Percentiles rank a stretch among this genome's conserved stretches.
These are phyloP conservation scores for Pteronotus mesoamericanus DNA, from an alignment of 2,797 vertebrate species.

Conservation along the genomic window DNA sequence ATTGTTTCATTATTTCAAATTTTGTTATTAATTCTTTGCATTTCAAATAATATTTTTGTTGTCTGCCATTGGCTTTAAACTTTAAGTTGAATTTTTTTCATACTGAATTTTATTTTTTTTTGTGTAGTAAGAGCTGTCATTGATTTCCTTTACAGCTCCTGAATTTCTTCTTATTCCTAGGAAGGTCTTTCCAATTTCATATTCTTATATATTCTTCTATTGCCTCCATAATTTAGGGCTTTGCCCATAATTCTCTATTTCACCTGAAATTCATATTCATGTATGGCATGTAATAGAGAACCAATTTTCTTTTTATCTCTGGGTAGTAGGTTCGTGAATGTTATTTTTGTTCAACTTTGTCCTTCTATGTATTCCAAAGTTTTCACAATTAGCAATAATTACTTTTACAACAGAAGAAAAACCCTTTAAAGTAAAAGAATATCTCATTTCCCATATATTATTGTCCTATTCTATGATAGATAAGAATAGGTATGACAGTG, in stretches of 20 bases:
- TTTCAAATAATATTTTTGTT: slow-evolving; percentile 6
- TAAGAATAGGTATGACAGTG: background rate
- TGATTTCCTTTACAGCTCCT: slow-evolving; percentile 18
- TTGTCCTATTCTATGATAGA: background rate
- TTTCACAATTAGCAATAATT: background rate
- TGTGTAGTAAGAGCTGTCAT: background rate
- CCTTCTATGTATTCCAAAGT: slow-evolving; percentile 6
- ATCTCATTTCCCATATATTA: background rate
- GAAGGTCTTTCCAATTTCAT: background rate
- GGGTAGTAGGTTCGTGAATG: slow-evolving; percentile 7
- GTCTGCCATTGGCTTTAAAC: background rate
- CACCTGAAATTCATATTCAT: slow-evolving; percentile 19
- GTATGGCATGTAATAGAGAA: background rate
- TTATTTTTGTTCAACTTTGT: slow-evolving; percentile 37
- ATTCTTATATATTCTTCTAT: slow-evolving; percentile 40
- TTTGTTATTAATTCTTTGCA: background rate
- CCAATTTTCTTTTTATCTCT: background rate
- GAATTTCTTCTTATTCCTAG: slow-evolving; percentile 34
- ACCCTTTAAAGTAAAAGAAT: background rate
- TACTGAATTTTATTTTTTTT: slow-evolving; percentile 18
- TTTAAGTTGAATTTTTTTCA: slow-evolving; percentile 25
- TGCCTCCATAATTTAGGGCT: background rate
- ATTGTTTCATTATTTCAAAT: background rate
- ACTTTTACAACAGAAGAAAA: background rate
- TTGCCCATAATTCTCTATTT: background rate